Conservation (phyloP, 2,797 vertebrate genomes). For the Pangasius sanitwongsei region DNA sequence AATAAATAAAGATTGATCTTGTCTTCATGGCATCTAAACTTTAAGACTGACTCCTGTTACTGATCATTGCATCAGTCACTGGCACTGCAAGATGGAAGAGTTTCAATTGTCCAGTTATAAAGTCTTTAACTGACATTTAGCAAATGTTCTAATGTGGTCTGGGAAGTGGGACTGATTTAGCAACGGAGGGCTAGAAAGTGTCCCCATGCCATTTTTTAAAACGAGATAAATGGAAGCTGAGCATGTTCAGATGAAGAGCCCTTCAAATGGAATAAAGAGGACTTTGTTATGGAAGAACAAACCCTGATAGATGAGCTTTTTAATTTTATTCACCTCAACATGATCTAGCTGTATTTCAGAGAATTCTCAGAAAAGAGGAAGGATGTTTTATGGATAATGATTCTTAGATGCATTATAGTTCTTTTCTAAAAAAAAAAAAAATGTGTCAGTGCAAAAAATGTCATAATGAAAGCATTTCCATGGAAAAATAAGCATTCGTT, state of each 20-base stretch:
- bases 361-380: slow-evolving; percentile 11
- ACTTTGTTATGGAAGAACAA: slow-evolving; percentile 59
- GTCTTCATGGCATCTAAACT: background rate
- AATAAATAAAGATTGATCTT: slow-evolving; percentile 3
- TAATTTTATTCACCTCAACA: slow-evolving; percentile 60
- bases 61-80: slow-evolving; percentile 34
- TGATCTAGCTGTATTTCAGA: slow-evolving; percentile 48
- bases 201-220: background rate
- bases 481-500: background rate
- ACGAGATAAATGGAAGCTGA: slow-evolving; percentile 50
- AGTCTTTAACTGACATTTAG: slow-evolving; percentile 7
- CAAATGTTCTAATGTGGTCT: slow-evolving; percentile 2
- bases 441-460: background rate
- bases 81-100: background rate
- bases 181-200: background rate
- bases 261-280: slow-evolving; percentile 56
- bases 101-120: slow-evolving; percentile 14
- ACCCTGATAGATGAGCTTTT: slow-evolving; percentile 57
- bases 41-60: slow-evolving; percentile 9
- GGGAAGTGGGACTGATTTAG: background rate
- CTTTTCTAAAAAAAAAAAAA: background rate
- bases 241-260: slow-evolving; percentile 49
- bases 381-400: background rate
- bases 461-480: background rate
- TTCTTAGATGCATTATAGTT: background rate